Conservation (phyloP, 2,888 invertebrate genomes). For the Xanthorhoe spadicearia region DNA sequence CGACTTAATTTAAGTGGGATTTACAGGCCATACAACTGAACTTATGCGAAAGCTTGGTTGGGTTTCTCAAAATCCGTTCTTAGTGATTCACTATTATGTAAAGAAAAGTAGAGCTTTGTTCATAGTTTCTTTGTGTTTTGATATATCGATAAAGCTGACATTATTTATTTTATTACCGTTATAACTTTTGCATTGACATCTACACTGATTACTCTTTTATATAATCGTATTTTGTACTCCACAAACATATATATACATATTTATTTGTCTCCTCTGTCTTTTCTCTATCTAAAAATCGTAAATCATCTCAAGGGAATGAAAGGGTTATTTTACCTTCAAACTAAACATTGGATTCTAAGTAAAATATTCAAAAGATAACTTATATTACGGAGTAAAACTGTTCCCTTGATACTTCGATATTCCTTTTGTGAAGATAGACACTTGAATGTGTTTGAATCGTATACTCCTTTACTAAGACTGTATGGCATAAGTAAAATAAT, state of each 20-base stretch:
- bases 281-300: no score
- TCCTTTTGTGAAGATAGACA: not conserved
- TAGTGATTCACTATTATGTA: not conserved
- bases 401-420: not conserved
- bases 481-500: not conserved
- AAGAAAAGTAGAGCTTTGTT: not conserved
- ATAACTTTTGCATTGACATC: not conserved
- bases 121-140: not conserved
- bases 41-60: not conserved
- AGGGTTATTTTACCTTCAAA: slow-evolving; percentile 12
- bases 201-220: no score
- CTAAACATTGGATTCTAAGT: slow-evolving; percentile 8
- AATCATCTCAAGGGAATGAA: slow-evolving; percentile 11
- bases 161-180: not conserved
- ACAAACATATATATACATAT: no score
- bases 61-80: not conserved
- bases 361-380: slow-evolving; percentile 20
- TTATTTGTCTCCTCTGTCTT: no score
- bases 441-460: not conserved
- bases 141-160: not conserved
- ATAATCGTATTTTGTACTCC: no score
- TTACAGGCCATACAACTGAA: not conserved
- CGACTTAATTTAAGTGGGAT: not conserved
- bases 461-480: not conserved
- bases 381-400: not conserved